Conservation (phyloP, 2,113 vertebrate genomes). For the Myrmecobius fasciatus region DNA sequence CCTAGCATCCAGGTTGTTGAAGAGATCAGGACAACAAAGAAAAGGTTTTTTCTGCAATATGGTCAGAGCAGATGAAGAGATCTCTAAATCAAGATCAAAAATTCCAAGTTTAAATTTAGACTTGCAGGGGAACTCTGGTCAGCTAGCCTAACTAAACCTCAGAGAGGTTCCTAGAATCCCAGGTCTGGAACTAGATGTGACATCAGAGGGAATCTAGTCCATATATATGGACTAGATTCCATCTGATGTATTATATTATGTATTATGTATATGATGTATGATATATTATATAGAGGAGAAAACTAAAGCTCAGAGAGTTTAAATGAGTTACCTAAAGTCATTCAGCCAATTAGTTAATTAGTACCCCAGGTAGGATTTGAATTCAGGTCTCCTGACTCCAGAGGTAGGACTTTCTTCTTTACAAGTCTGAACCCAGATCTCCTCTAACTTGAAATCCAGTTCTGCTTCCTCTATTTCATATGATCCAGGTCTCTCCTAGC, state of each 20-base stretch:
- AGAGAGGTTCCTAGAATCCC: neutral
- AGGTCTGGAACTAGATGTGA: neutral
- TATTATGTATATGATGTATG: no score
- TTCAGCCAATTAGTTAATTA: neutral
- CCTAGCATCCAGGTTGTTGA: neutral
- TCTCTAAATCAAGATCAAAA: neutral
- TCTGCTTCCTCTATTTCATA: neutral
- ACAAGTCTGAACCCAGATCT: neutral
- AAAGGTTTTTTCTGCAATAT: neutral
- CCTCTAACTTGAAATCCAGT: neutral
- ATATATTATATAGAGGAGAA: neutral
- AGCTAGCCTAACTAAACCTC: neutral
- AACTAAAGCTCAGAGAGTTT: neutral
- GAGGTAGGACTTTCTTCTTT: neutral
- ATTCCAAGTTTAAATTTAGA: neutral
- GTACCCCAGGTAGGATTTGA: neutral
- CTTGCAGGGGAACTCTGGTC: neutral
- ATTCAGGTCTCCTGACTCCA: neutral
- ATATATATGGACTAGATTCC: no score
- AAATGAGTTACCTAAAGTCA: neutral
- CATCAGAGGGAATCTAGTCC: neutral
- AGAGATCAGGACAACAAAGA: neutral
- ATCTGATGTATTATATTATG: no score
- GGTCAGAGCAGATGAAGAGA: neutral
- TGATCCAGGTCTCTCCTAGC: neutral